Conservation (phyloP, 2,797 vertebrate species). For the Geotrypetes seraphini region DNA sequence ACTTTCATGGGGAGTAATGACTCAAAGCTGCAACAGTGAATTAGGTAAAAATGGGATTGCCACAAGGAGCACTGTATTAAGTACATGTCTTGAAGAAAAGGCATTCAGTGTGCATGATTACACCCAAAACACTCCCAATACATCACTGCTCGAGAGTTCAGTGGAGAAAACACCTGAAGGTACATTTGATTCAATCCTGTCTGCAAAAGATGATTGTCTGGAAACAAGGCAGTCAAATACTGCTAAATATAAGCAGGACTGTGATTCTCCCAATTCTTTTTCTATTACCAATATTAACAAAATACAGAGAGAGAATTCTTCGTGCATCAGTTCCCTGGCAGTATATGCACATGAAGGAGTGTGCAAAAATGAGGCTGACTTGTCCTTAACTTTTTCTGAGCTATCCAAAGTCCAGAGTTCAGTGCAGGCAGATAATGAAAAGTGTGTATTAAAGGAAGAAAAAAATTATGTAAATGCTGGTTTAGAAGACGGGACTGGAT, state of each 20-base stretch:
- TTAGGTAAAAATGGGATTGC: not conserved
- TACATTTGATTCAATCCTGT: constrained; percentile 14
- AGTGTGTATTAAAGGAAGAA: too few relatives aligned
- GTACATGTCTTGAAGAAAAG: constrained; percentile 6
- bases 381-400: too few relatives aligned
- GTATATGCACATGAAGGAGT: constrained; percentile 9
- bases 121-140: constrained; percentile 8
- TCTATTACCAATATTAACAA: constrained; percentile 8
- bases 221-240: constrained; percentile 20
- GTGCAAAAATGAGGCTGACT: constrained; percentile 9
- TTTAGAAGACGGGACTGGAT: too few relatives aligned
- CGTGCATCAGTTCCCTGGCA: constrained; percentile 4
- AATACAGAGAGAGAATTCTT: constrained; percentile 10
- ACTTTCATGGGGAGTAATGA: constrained; percentile 34
- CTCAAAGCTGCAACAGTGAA: not conserved
- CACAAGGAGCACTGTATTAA: not conserved
- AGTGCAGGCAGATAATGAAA: too few relatives aligned
- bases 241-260: constrained; percentile 29
- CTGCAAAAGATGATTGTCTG: constrained; percentile 4
- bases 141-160: constrained; percentile 19
- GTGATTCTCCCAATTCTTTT: constrained; percentile 20
- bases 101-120: not conserved
- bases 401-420: too few relatives aligned
- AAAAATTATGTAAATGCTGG: too few relatives aligned
- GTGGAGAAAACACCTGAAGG: constrained; percentile 9